Evolutionary conservation across 2,797 vertebrate species (phyloP), one percentile per base, ranked within the genome.

Genomic region (Pseudomugil gertrudae): DNA sequence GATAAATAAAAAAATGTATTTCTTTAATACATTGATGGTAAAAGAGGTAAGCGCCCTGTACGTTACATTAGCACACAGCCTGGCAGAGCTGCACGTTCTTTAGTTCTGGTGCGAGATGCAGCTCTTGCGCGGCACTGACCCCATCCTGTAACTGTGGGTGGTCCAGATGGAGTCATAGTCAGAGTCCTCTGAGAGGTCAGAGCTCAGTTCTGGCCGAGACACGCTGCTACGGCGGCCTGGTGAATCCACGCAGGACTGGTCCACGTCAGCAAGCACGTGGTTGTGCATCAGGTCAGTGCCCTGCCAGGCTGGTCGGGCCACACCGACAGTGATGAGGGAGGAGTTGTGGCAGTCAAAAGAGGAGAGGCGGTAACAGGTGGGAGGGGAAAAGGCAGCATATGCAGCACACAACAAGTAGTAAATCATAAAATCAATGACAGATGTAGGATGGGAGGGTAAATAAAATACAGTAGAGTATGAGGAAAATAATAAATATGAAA

Each of bases 221-320:
- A 97, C 93, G 84, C 97, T 98, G 95, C 96, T 95, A 93, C 96
- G 97, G 91, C 96, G 96, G 91, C 96, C 97, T 80, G 95, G 92
- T 83, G 95, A 94, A 92, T 99, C 98, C 94, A 93, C 90, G 76
- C 95, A 95, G 92, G 97, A 95, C 92, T 96, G 96, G 94, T 98
- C 95, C 92, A 94, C 94, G 84, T 99, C 97, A 75, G 95, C 96
- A 93, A 99, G 93, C 93, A 99, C 98, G 85, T 99, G 98, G 95
- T 99, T 99, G 95, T 99, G 98, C 98, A 99, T 99, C 95, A 99
- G 95, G 95, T 99, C 98, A 83, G 98, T 99, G 95, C 97, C 98
- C 95, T 99, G 98, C 98, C 98, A 99, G 93, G 98, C 98, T 99
- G 95, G 93, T 94, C 76, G 92, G 73, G 70, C 57, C 69, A 63